A percentile compares a stretch with the other conserved stretches of the same genome.
These are phyloP conservation scores for Poecilia gillii DNA, from an alignment of 2,797 vertebrate species.

Conservation along the genomic window DNA sequence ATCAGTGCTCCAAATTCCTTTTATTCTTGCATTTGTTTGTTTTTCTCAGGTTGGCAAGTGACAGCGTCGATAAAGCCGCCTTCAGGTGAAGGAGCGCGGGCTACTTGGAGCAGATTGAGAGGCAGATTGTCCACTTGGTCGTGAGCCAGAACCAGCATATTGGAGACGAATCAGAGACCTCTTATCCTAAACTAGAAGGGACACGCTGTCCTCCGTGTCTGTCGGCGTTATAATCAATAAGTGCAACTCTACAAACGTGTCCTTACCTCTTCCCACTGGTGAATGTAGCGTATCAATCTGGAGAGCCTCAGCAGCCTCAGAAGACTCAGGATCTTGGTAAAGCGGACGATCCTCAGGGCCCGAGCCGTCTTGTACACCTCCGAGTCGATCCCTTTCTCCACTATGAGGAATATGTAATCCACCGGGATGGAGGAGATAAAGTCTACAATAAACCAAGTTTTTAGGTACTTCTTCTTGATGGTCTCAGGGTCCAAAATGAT, in stretches of 20 bases:
- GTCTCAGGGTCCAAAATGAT: conserved; percentile 96
- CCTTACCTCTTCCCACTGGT: conserved; percentile 97
- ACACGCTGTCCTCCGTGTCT: conserved; percentile 28
- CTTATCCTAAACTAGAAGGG: conserved; percentile 39
- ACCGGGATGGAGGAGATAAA: conserved; percentile 98
- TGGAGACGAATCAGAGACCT: conserved; percentile 56
- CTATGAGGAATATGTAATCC: conserved; percentile 99
- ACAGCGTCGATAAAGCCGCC: conserved; percentile 53
- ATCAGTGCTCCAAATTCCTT: conserved; percentile 53
- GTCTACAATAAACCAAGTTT: conserved; percentile 98
- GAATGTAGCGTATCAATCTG: conserved; percentile 95
- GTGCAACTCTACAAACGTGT: conserved; percentile 16
- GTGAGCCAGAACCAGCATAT: conserved; percentile 56
- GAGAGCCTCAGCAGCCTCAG: conserved; percentile 91
- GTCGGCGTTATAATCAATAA: conserved; percentile 18
- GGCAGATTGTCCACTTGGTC: conserved; percentile 53
- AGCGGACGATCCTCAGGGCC: conserved; percentile 94
- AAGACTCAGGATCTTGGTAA: conserved; percentile 96
- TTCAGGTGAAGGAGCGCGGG: conserved; percentile 42
- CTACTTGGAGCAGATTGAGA: conserved; percentile 43
- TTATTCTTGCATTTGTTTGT: conserved; percentile 52
- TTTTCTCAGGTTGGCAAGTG: conserved; percentile 64
- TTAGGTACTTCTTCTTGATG: conserved; percentile 96
- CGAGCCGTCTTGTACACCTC: conserved; percentile 98
- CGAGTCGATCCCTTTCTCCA: conserved; percentile 97